phyloP scores from a whole-genome alignment of 2,888 invertebrate species.

The Ischnura elegans region DNA sequence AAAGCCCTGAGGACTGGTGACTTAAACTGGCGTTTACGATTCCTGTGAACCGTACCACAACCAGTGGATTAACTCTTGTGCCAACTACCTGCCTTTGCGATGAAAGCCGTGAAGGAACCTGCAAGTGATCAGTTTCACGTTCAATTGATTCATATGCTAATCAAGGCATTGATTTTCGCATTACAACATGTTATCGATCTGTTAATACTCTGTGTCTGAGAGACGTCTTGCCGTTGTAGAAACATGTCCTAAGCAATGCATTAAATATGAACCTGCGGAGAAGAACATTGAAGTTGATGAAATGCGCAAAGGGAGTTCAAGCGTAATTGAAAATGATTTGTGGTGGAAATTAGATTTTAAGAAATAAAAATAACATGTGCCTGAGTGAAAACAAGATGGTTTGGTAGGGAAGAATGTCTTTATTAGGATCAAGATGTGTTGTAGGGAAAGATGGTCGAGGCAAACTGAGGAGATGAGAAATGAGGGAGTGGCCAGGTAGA shows the following conservation, averaged over 20 bases:
- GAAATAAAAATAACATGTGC: background rate
- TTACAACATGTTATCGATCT: too few relatives aligned
- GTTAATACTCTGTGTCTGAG: too few relatives aligned
- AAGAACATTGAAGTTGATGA: background rate
- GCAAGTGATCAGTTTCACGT: too few relatives aligned
- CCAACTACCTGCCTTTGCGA: too few relatives aligned
- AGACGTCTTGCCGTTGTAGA: too few relatives aligned
- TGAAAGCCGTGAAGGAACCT: too few relatives aligned
- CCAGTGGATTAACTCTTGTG: too few relatives aligned
- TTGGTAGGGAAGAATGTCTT: background rate
- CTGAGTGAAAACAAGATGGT: background rate
- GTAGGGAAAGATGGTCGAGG: background rate
- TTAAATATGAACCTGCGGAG: background rate
- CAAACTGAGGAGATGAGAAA: background rate
- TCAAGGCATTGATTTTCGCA: too few relatives aligned
- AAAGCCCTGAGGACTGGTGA: too few relatives aligned
- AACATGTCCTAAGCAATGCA: background rate
- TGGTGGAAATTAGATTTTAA: background rate
- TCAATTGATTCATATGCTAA: too few relatives aligned
- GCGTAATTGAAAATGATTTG: background rate
- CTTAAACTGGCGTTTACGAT: too few relatives aligned
- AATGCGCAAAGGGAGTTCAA: background rate
- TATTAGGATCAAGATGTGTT: background rate
- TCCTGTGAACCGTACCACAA: too few relatives aligned
- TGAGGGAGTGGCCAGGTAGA: background rate